Evolutionary conservation across 1,140 invertebrate species (phyloP), one percentile per base, ranked within the genome.

Genomic region (Lethocerus indicus): DNA sequence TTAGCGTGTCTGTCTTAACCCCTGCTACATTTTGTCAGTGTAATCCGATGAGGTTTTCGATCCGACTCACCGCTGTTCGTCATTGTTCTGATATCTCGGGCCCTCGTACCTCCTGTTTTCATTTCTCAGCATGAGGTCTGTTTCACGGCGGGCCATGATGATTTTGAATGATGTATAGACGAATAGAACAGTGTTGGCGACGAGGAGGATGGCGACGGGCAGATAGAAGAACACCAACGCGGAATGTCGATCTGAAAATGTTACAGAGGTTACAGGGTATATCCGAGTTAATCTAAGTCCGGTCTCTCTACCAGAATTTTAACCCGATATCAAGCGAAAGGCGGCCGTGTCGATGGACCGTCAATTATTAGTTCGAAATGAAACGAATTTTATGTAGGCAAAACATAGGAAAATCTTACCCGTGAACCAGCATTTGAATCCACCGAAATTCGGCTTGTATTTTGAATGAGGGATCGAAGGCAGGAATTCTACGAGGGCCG

Each of bases 171-270:
- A 74, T 0, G 83, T 87, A 41, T 78, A 66, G 3, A 75, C 61
- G 60, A 87, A 88, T 43, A 87, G 70, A 1, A 71, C 59, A 4
- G 79, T 70, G 58, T 88, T 88, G 53, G 72, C 71, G 0, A 78
- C 50, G 13, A 87, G 72, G 9, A 86, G 68, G 2, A 77, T 54
- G n/a, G 76, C 69, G 35, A 85, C 78, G 0, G 83, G 83, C 0
- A 68, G 71, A 58, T 81, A 83, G 65, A 87, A 85, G 58, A 87
- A 88, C 12, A 78, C 56, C 20, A 81, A 65, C 39, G 70, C 68
- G 3, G 72, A 72, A 18, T 64, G 60, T 5, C 70, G 51, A 56
- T 68, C 78, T 81, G 60, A 44, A 70, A 69, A 54, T n/a, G n/a
- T n/a, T n/a, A n/a, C n/a, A n/a, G n/a, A n/a, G n/a, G n/a, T n/a